These are phyloP conservation scores for Sabatieria punctata DNA, from an alignment of 2,888 invertebrate species.

Conservation along the genomic window DNA sequence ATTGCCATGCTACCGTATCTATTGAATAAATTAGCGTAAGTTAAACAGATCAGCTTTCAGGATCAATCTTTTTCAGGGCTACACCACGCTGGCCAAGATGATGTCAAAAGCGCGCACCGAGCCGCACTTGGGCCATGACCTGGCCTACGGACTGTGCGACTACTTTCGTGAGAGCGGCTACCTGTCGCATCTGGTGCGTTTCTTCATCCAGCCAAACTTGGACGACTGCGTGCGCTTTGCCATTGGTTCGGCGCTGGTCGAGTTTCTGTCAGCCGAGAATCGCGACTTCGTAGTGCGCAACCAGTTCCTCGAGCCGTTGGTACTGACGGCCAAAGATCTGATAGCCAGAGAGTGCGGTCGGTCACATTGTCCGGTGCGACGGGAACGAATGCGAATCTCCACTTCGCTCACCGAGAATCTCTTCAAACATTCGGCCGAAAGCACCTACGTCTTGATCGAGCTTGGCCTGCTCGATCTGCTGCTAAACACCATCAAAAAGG, in stretches of 20 bases:
- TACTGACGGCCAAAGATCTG: neutral
- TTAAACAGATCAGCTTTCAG: no score
- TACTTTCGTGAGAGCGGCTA: slow-evolving; percentile 68
- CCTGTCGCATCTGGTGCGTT: slow-evolving; percentile 44
- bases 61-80: no score
- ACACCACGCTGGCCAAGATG: neutral
- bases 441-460: slow-evolving; percentile 24
- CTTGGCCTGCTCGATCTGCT: slow-evolving; percentile 82
- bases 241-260: slow-evolving; percentile 12
- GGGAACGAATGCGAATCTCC: neutral
- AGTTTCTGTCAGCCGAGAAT: neutral
- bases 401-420: neutral
- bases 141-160: slow-evolving; percentile 76
- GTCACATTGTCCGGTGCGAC: no score
- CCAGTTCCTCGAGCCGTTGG: neutral
- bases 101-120: slow-evolving; percentile 83
- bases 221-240: slow-evolving; percentile 1
- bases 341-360: no score
- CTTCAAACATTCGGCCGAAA: neutral
- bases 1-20: no score
- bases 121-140: slow-evolving; percentile 71
- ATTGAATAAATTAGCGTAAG: no score
- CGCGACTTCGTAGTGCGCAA: slow-evolving; percentile 43
- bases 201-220: neutral
- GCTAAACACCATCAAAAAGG: slow-evolving; percentile 53